Evolutionary conservation across 2,113 vertebrate species (phyloP).

Genomic region (Urocolius indicus): DNA sequence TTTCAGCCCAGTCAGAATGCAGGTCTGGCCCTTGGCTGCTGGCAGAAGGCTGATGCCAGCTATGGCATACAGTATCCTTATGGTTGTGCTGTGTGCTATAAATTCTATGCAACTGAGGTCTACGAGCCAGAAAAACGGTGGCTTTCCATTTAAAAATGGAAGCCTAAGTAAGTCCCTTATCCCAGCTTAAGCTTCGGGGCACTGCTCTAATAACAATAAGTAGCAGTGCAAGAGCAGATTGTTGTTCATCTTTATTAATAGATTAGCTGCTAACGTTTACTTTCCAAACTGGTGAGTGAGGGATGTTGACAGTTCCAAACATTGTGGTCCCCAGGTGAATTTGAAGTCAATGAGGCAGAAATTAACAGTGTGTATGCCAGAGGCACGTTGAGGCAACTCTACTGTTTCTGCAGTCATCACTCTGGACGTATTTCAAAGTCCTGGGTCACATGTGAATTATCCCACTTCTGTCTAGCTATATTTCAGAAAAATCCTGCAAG

Average conservation of each 20-base stretch:
- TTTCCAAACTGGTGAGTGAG: accelerated
- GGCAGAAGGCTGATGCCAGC: not conserved
- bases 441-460: not conserved
- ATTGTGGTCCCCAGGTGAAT: accelerated
- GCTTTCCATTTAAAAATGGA: not conserved
- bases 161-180: accelerated
- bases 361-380: no score
- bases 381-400: not conserved
- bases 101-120: accelerated
- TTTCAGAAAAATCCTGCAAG: not conserved
- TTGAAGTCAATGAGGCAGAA: accelerated
- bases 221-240: not conserved
- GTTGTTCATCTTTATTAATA: not conserved
- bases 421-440: not conserved
- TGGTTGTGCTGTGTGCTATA: accelerated
- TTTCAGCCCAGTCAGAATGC: not conserved
- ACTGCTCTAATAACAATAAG: not conserved
- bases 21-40: not conserved
- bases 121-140: not conserved
- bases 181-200: not conserved
- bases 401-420: not conserved
- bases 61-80: accelerated
- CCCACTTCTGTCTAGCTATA: no score
- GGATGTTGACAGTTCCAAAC: not conserved
- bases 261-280: accelerated